phyloP scores from a whole-genome alignment of 2,888 invertebrate genomes.

The Pecten maximus region DNA sequence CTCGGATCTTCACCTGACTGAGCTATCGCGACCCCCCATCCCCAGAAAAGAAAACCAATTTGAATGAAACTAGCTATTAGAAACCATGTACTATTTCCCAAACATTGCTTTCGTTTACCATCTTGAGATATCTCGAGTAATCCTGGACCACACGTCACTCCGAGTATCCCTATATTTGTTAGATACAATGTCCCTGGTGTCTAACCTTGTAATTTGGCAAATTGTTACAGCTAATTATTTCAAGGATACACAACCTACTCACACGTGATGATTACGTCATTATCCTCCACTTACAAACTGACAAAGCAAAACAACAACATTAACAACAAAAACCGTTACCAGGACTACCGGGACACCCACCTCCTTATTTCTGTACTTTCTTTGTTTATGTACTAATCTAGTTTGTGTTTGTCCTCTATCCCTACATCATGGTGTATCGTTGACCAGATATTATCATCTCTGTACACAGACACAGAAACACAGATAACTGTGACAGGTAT shows the following conservation, averaged over 20 bases:
- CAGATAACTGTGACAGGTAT: not conserved
- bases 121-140: too few species aligned
- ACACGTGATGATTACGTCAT: not conserved
- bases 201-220: not conserved
- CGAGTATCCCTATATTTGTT: too few species aligned
- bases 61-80: too few species aligned
- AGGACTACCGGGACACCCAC: not conserved
- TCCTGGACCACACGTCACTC: too few species aligned
- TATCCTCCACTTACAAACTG: not conserved
- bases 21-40: too few species aligned
- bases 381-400: not conserved
- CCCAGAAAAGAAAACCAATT: too few species aligned
- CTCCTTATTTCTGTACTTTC: not conserved
- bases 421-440: not conserved
- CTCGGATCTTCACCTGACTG: too few species aligned
- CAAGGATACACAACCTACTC: too few species aligned
- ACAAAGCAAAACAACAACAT: too few species aligned
- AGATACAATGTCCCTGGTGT: too few species aligned
- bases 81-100: too few species aligned
- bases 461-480: not conserved
- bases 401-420: not conserved
- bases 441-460: not conserved
- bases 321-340: not conserved
- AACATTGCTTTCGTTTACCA: too few species aligned
- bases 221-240: not conserved